Conservation (phyloP, 2,888 invertebrate species). For the Eilema depressum region DNA sequence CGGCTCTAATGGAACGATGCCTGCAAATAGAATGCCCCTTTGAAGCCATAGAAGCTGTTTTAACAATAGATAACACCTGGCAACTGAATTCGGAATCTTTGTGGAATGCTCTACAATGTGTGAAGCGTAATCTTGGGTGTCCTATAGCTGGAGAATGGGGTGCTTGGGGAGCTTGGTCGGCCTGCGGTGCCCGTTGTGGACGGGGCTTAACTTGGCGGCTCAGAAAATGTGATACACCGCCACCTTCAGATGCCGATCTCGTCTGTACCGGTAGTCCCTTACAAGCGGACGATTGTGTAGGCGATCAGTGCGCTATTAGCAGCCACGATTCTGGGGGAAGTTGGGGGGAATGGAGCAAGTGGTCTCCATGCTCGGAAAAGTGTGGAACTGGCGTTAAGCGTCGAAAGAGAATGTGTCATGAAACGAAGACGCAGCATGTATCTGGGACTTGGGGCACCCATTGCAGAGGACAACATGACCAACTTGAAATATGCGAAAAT, state of each 20-base stretch:
- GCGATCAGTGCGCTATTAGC: slow-evolving; percentile 76
- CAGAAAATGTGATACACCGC: slow-evolving; percentile 75
- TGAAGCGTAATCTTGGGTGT: slow-evolving; percentile 83
- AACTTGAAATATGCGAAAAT: slow-evolving; percentile 74
- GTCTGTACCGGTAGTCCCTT: slow-evolving; percentile 71
- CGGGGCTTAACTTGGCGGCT: slow-evolving; percentile 73
- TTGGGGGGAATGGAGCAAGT: slow-evolving; percentile 79
- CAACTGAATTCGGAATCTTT: slow-evolving; percentile 72
- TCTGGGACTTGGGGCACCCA: slow-evolving; percentile 74
- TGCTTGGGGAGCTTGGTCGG: slow-evolving; percentile 75
- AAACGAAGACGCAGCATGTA: slow-evolving; percentile 59
- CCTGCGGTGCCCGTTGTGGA: slow-evolving; percentile 79
- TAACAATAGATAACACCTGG: slow-evolving; percentile 75
- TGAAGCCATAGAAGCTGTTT: slow-evolving; percentile 73
- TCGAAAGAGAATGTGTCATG: slow-evolving; percentile 73
- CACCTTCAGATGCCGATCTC: slow-evolving; percentile 69
- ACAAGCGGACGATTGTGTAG: slow-evolving; percentile 70
- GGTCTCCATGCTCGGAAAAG: slow-evolving; percentile 78
- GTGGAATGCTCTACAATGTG: slow-evolving; percentile 84
- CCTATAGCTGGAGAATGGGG: slow-evolving; percentile 80
- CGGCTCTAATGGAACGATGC: slow-evolving; percentile 78
- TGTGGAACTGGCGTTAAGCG: slow-evolving; percentile 79
- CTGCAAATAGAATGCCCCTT: slow-evolving; percentile 78
- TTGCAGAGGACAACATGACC: slow-evolving; percentile 78
- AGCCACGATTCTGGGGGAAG: slow-evolving; percentile 61